phyloP scores from a whole-genome alignment of 1,140 invertebrate genomes.

The Micrasema longulum region DNA sequence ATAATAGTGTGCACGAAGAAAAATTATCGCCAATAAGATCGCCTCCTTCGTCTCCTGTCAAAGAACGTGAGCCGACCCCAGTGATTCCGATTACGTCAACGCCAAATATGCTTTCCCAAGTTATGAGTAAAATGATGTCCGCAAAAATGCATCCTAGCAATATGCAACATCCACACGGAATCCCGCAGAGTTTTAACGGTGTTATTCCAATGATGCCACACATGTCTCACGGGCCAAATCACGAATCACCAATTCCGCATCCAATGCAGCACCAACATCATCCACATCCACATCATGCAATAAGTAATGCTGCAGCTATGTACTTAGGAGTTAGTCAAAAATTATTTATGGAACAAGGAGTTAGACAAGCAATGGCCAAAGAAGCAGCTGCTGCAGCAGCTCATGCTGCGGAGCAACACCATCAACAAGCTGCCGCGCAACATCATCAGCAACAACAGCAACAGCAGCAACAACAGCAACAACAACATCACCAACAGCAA shows the following conservation, averaged over 20 bases:
- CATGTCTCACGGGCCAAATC: constrained; percentile 66
- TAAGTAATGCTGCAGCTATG: constrained; percentile 79
- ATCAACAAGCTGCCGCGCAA: constrained; percentile 68
- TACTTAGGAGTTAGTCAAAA: constrained; percentile 79
- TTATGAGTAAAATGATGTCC: constrained; percentile 77
- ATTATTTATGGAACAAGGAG: constrained; percentile 81
- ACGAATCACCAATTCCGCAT: constrained; percentile 60
- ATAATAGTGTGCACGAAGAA: constrained; percentile 61
- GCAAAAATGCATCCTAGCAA: constrained; percentile 74
- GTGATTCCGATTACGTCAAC: constrained; percentile 62
- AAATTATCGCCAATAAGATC: constrained; percentile 68
- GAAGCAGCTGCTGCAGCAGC: constrained; percentile 72
- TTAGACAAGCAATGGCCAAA: constrained; percentile 72
- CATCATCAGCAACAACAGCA: constrained; percentile 59
- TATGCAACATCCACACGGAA: constrained; percentile 63
- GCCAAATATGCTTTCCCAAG: constrained; percentile 74
- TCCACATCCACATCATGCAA: constrained; percentile 69
- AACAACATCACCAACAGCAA: constrained; percentile 60
- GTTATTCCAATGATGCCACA: constrained; percentile 69
- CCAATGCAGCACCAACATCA: constrained; percentile 60
- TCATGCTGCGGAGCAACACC: constrained; percentile 69
- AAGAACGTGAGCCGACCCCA: constrained; percentile 70
- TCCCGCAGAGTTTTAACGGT: constrained; percentile 70
- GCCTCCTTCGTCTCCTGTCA: constrained; percentile 70
- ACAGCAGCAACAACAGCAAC: constrained; percentile 66